A percentile compares a stretch with the other conserved stretches of the same genome.
Evolutionary conservation across 1,140 invertebrate species (phyloP).

Genomic region (Akabosia matsudoensis): DNA sequence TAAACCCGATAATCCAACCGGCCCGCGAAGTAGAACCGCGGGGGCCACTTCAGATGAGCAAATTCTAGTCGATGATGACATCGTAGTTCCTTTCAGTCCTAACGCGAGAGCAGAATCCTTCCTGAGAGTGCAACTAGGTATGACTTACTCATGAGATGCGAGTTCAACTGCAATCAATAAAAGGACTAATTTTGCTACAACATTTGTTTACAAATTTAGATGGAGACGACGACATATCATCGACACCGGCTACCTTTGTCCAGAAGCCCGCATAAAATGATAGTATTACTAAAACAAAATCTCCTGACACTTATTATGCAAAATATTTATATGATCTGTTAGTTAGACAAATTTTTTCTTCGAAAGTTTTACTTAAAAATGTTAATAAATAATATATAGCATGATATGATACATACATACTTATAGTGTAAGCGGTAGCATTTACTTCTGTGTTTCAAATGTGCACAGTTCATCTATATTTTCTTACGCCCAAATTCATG

Average conservation of each 20-base stretch:
- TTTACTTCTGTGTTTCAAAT: too few relatives aligned
- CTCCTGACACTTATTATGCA: too few relatives aligned
- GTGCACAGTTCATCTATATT: too few relatives aligned
- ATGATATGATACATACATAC: too few relatives aligned
- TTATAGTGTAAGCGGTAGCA: too few relatives aligned
- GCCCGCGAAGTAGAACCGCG: not conserved
- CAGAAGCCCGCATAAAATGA: not conserved
- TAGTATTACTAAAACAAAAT: too few relatives aligned
- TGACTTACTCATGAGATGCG: not conserved
- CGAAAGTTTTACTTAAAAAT: too few relatives aligned
- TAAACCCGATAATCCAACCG: not conserved
- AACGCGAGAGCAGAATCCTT: not conserved
- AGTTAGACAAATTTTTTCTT: too few relatives aligned
- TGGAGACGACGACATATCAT: constrained; percentile 8
- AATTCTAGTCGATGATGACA: constrained; percentile 4
- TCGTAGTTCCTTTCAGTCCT: not conserved
- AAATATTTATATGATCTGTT: too few relatives aligned
- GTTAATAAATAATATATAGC: too few relatives aligned
- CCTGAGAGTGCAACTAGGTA: not conserved
- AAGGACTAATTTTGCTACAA: not conserved
- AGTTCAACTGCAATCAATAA: too few relatives aligned
- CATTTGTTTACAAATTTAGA: not conserved
- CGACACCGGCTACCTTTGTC: not conserved
- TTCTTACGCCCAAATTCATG: too few relatives aligned
- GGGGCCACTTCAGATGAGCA: not conserved